phyloP scores from a whole-genome alignment of 2,888 invertebrate species.

The Gymnoscelis rufifasciata region DNA sequence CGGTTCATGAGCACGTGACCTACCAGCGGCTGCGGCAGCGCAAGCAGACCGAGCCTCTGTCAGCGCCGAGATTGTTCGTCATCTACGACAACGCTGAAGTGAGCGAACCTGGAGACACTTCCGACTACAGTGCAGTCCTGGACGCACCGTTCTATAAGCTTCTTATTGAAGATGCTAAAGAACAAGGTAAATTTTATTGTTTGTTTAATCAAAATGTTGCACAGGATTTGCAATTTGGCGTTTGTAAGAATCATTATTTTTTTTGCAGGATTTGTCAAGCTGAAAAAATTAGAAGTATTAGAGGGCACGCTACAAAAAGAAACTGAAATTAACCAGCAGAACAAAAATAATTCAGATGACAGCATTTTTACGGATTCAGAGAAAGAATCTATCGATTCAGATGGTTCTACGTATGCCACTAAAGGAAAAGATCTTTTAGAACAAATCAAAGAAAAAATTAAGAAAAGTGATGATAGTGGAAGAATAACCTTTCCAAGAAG shows the following conservation, averaged over 20 bases:
- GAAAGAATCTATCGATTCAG: slow-evolving; percentile 64
- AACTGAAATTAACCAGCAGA: slow-evolving; percentile 32
- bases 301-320: slow-evolving; percentile 62
- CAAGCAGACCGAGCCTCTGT: slow-evolving; percentile 74
- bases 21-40: slow-evolving; percentile 58
- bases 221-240: too few species aligned
- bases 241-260: not conserved
- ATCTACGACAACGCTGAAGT: slow-evolving; percentile 87
- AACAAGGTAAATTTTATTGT: slow-evolving; percentile 57
- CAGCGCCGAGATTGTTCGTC: slow-evolving; percentile 82
- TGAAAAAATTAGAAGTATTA: slow-evolving; percentile 74
- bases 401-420: slow-evolving; percentile 45
- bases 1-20: slow-evolving; percentile 80
- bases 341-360: slow-evolving; percentile 48
- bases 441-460: slow-evolving; percentile 45
- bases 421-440: slow-evolving; percentile 48
- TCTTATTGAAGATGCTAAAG: slow-evolving; percentile 76
- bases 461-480: slow-evolving; percentile 27
- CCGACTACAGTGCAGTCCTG: slow-evolving; percentile 78
- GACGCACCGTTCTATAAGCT: slow-evolving; percentile 82
- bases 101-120: slow-evolving; percentile 80
- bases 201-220: too few species aligned
- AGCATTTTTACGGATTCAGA: slow-evolving; percentile 69
- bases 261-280: slow-evolving; percentile 77
- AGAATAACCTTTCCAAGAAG: slow-evolving; percentile 16